Evolutionary conservation across 2,888 invertebrate species (phyloP).

Genomic region (Pollenia griseotomentosa): DNA sequence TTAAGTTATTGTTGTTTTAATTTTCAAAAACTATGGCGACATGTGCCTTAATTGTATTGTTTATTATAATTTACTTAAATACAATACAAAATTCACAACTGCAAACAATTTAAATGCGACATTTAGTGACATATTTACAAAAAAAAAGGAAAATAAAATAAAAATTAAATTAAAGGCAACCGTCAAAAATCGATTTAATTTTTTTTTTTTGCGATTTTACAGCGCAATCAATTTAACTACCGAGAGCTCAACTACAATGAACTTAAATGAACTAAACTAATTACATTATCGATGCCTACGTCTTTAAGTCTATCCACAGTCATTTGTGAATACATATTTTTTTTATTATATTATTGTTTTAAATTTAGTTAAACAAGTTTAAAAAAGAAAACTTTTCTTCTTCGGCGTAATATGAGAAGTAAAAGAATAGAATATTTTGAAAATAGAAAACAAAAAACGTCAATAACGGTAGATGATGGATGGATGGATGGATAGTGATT

Average conservation of each 20-base stretch:
- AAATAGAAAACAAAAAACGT: neutral
- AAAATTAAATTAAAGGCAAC: neutral
- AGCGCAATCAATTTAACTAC: conserved; percentile 23
- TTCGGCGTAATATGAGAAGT: neutral
- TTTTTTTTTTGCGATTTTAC: conserved; percentile 6
- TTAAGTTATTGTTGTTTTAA: neutral
- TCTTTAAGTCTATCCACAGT: too few relatives aligned
- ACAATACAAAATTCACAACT: neutral
- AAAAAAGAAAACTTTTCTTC: too few relatives aligned
- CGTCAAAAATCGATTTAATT: conserved; percentile 46
- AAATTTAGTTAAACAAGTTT: too few relatives aligned
- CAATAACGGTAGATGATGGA: neutral
- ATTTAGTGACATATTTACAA: conserved; percentile 21
- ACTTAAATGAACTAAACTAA: conserved; percentile 40
- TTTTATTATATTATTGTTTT: too few relatives aligned
- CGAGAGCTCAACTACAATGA: neutral
- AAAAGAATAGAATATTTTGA: neutral
- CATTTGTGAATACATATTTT: conserved; percentile 1
- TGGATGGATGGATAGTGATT: too few relatives aligned
- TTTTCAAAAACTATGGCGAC: neutral
- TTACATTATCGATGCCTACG: conserved; percentile 32
- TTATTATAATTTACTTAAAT: conserved; percentile 1
- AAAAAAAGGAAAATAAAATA: neutral
- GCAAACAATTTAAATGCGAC: conserved; percentile 10
- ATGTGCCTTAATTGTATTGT: conserved; percentile 20